phyloP scores from a whole-genome alignment of 2,888 invertebrate genomes.

The Pedicia rivosa region DNA sequence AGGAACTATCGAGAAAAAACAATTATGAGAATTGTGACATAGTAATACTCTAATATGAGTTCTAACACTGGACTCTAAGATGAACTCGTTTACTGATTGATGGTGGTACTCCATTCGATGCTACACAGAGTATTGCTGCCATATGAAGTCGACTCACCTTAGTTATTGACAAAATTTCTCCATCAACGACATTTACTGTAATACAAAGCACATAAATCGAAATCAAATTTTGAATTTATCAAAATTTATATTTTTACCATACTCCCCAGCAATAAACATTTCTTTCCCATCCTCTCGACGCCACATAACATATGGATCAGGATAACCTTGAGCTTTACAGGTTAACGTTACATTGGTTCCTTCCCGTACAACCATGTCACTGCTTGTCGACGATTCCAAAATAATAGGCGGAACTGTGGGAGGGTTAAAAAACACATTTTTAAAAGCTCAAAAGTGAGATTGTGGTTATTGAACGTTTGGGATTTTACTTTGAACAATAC shows the following conservation, averaged over 20 bases:
- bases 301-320: slow-evolving; percentile 78
- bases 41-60: not conserved
- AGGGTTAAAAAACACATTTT: slow-evolving; percentile 7
- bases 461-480: too few relatives aligned
- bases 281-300: slow-evolving; percentile 64
- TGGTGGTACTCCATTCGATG: slow-evolving; percentile 86
- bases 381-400: slow-evolving; percentile 66
- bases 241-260: slow-evolving; percentile 35
- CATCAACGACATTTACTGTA: slow-evolving; percentile 65
- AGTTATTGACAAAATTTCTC: slow-evolving; percentile 58
- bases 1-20: slow-evolving; percentile 45
- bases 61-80: slow-evolving; percentile 59
- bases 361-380: slow-evolving; percentile 72
- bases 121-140: slow-evolving; percentile 84
- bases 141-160: slow-evolving; percentile 73
- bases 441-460: too few relatives aligned
- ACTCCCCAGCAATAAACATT: slow-evolving; percentile 65
- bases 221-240: too few relatives aligned
- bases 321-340: slow-evolving; percentile 67
- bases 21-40: not conserved
- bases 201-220: slow-evolving; percentile 17
- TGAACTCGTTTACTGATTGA: slow-evolving; percentile 70
- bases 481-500: too few relatives aligned
- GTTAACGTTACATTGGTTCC: slow-evolving; percentile 65
- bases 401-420: slow-evolving; percentile 66